A percentile compares a stretch with the other conserved stretches of the same genome.
These are phyloP conservation scores for Cebus imitator DNA, from an alignment of 2,113 vertebrate species.

Conservation along the genomic window DNA sequence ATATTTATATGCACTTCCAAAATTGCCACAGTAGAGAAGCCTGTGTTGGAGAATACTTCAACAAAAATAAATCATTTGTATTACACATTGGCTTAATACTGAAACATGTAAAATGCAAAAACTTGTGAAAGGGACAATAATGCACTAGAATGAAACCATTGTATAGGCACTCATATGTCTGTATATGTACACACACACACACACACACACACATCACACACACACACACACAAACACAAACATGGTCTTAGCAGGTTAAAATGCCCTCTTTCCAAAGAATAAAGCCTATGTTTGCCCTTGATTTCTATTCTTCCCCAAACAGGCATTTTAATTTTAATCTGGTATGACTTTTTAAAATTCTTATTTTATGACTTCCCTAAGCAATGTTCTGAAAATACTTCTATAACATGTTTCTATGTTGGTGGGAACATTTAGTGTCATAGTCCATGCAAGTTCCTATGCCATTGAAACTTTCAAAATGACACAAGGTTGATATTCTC, in stretches of 20 bases:
- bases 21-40: background rate
- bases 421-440: background rate
- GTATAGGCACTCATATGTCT: no score
- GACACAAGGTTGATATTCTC: background rate
- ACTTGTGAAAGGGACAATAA: background rate
- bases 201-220: background rate
- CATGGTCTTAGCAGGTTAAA: background rate
- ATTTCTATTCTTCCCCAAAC: background rate
- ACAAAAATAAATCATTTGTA: slow-evolving; percentile 35
- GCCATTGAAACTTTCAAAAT: background rate
- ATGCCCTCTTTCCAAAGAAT: background rate
- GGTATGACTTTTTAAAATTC: background rate
- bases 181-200: background rate
- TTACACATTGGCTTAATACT: background rate
- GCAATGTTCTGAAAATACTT: background rate
- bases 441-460: background rate
- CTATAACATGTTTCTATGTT: background rate
- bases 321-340: background rate
- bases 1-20: slow-evolving; percentile 48
- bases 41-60: background rate
- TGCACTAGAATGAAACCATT: background rate
- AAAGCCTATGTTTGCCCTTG: background rate
- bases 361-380: background rate
- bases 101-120: background rate
- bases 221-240: background rate